Base-by-base conservation (phyloP, 2,113 vertebrate species). In the Hippoglossus stenolepis region DNA sequence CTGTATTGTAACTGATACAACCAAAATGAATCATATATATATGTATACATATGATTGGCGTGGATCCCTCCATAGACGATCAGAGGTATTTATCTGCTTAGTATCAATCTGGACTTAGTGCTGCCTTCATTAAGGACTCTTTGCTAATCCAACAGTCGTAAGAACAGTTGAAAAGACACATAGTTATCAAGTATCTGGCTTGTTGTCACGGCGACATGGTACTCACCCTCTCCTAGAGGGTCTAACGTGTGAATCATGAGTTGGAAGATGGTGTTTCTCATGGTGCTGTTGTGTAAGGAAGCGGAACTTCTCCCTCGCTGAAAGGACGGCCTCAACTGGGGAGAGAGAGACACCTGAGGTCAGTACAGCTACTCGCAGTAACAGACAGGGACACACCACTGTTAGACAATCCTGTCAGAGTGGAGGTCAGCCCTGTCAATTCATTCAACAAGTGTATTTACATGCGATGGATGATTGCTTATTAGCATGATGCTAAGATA, bases 191-290 rank as follows among this genome's bases (percentile, higher is more conserved):
- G 45, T 2, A 69, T 28, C 1, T 5, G 18, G 5, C 20, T 4
- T 28, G 17, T 21, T 4, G 47, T 20, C 17, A 65, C 12, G 20
- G 11, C 9, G 43, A 43, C 21, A 3, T n/a, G 64, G 59, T 73
- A 91, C 96, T 97, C 94, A 98, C 97, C 96, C 88, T 96, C 93
- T 86, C 96, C 93, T 67, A 99, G 83, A 71, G 97, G 97, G 89
- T 99, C 97, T 90, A 98, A 91, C 18, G 97, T 98, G 91, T 96
- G 96, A 89, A 98, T 95, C 96, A 98, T 96, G 77, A 99, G 96
- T 54, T 97, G 96, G 88, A 96, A 97, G 90, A 98, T 95, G 93
- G 96, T 97, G 93, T 88, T 95, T 24, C 97, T 95, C 93, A 97
- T 95, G 65, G 96, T 98, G 59, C 96, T 96, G 95, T 98, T 97